Evolutionary conservation across 92 coral and sea anemone genomes (phyloP), one percentile per base, ranked within the genome.

Genomic region (Phenganax subtilis): DNA sequence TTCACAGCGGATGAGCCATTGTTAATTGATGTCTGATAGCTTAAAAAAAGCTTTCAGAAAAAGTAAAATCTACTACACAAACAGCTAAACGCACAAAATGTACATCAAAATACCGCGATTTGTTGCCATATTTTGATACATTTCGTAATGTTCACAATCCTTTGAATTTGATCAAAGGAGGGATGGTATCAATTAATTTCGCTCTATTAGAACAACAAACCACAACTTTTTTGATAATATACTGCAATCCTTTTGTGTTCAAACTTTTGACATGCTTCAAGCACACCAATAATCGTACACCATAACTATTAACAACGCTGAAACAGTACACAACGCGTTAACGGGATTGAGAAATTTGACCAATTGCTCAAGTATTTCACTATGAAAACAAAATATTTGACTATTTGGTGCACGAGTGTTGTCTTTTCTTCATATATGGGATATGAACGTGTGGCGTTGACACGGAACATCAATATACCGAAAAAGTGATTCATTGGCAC

Each of bases 351-450:
- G 29, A 75, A 9, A 30, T 25, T 11, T 59, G 70, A 76, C 51
- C 31, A 14, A 76, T 17, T 55, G 15, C 12, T 8, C 7, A 3
- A 55, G 30, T 44, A 29, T 76, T 53, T 57, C 25, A 12, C 15
- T 29, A 59, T 52, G 55, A 57, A 28, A 76, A 76, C 81, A 76
- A 76, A 76, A 76, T 76, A 53, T 76, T 76, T 76, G 59, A 75
- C 51, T 69, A 29, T 54, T 12, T 11, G 51, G 55, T 30, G 7
- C 17, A 59, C 30, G 69, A 52, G 53, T 52, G 69, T 57, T 64
- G 11, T 55, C 60, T 20, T 76, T 25, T 76, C 60, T 76, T 76
- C 20, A 12, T 76, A 14, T 9, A 8, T 10, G 51, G 12, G 16
- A 11, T 8, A 51, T 31, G 55, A 59, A 51, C 58, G 17, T 12